Percentiles rank a stretch among this genome's conserved stretches.
Conservation (phyloP, 2,888 invertebrate genomes). For the Nomada ferruginata region DNA sequence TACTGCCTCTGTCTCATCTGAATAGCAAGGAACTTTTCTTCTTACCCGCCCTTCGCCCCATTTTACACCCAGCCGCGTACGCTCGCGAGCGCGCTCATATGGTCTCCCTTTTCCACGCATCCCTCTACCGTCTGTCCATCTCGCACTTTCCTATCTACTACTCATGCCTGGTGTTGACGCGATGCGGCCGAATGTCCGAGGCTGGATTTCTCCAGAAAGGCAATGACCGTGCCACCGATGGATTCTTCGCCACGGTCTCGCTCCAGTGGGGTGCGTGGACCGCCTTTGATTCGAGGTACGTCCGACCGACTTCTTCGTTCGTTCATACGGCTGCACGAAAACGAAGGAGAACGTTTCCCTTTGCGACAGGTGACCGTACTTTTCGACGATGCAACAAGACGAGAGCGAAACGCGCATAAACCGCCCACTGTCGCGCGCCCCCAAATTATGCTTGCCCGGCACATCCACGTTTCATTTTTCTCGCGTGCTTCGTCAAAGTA, state of each 20-base stretch:
- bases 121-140: too few relatives aligned
- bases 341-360: too few relatives aligned
- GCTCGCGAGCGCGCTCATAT: not conserved
- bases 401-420: too few relatives aligned
- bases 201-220: not conserved
- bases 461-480: too few relatives aligned
- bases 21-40: too few relatives aligned
- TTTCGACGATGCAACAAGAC: too few relatives aligned
- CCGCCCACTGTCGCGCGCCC: too few relatives aligned
- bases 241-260: conserved; percentile 21
- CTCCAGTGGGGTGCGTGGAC: conserved; percentile 9
- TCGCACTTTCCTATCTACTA: not conserved
- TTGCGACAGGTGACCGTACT: too few relatives aligned
- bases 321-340: not conserved
- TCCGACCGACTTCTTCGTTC: not conserved
- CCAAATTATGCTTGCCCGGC: too few relatives aligned
- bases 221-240: not conserved
- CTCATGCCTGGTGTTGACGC: not conserved
- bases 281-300: conserved; percentile 34
- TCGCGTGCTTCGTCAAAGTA: too few relatives aligned
- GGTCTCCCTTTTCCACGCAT: not conserved
- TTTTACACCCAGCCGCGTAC: not conserved
- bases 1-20: not conserved
- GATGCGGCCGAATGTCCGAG: not conserved
- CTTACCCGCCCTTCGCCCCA: not conserved